Conservation (phyloP, 2,797 vertebrate species). For the Mico argentatus region DNA sequence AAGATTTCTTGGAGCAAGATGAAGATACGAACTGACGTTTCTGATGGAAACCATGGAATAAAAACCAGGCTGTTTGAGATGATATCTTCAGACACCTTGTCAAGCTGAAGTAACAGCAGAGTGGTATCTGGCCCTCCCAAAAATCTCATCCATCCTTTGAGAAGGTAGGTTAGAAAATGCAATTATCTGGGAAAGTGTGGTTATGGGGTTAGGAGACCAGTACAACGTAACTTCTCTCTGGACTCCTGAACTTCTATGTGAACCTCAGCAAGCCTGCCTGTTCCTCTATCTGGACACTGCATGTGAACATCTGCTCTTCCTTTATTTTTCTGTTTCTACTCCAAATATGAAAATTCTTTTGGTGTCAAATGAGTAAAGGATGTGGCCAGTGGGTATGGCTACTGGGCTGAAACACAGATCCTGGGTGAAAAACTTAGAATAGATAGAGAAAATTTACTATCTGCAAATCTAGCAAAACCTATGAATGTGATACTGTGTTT, state of each 20-base stretch:
- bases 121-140: accelerated
- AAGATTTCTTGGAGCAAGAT: not conserved
- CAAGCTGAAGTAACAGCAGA: not conserved
- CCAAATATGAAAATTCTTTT: not conserved
- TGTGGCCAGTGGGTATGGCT: not conserved
- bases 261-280: not conserved
- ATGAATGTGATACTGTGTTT: not conserved
- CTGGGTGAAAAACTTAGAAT: not conserved
- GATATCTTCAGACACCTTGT: not conserved
- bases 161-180: not conserved
- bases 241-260: not conserved
- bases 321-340: not conserved
- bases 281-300: not conserved
- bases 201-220: not conserved
- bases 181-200: not conserved
- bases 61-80: not conserved
- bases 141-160: not conserved
- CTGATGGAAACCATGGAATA: not conserved
- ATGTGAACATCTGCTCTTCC: not conserved
- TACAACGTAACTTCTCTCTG: accelerated
- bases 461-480: not conserved
- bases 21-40: not conserved
- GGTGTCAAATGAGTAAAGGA: not conserved
- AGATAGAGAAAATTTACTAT: slow-evolving; percentile 1
- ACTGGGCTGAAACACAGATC: not conserved